Evolutionary conservation across 2,797 vertebrate genomes (phyloP), one percentile per base, ranked within the genome.

Genomic region (Semaprochilodus insignis): DNA sequence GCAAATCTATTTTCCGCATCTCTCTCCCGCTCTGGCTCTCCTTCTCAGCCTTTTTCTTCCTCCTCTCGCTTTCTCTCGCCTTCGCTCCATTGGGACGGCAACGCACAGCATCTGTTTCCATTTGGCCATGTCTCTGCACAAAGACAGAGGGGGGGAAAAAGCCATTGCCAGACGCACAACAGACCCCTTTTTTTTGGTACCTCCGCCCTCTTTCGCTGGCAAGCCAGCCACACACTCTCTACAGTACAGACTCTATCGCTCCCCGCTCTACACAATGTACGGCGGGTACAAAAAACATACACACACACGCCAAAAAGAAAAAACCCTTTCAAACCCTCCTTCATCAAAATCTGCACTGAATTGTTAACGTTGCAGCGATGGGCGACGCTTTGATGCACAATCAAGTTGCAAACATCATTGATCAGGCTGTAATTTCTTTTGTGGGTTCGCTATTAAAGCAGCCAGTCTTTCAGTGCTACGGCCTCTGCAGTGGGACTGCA

Each of bases 91-190:
- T 78, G 85, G 88, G 86, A 85, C 65, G 34, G 67, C 57, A 91
- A 91, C 90, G 91, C 92, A 89, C 86, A 90, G 87, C 93, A 92
- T 94, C 92, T 95, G 94, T 93, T 95, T 94, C 91, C 92, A 93
- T 93, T 95, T 94, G 91, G 88, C 87, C 60, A 80, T 67, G 63
- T 89, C 90, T 89, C 87, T 88, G 85, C 80, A 85, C 88, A 78
- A 69, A 66, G 75, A 85, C 52, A 44, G 71, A 40, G 8, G 75
- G 77, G 82, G 76, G 88, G 60, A 78, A 67, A 74, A 71, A 65
- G 13, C 34, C 81, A 88, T 84, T 83, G 40, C 44, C 86, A 85
- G 82, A 87, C 85, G 65, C 91, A 92, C 90, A 92, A 90, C 86
- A 82, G 74, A 85, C 76, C 78, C 77, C 8, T 48, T 48, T 78